These are phyloP conservation scores for Tetrapedia diversipes DNA, from an alignment of 2,888 invertebrate species.

Conservation along the genomic window DNA sequence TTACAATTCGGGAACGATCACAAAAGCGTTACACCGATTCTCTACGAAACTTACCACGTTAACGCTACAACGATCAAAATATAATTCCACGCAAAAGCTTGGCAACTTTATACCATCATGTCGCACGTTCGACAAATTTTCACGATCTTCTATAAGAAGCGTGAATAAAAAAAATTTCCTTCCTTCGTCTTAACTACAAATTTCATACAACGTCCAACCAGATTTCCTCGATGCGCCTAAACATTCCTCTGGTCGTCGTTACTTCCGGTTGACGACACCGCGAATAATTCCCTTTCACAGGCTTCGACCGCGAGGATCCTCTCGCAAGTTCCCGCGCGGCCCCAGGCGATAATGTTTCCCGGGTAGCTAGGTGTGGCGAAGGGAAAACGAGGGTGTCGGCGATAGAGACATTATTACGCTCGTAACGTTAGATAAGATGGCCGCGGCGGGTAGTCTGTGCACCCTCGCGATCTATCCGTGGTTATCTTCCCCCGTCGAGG, in stretches of 20 bases:
- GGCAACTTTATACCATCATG: too few species aligned
- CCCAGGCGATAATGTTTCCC: slow-evolving; percentile 13
- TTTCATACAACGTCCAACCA: too few species aligned
- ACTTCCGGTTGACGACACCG: not conserved
- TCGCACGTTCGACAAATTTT: too few species aligned
- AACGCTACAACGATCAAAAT: too few species aligned
- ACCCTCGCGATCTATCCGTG: not conserved
- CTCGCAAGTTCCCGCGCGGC: slow-evolving; percentile 24
- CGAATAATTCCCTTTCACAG: slow-evolving; percentile 23
- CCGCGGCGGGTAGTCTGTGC: too few species aligned
- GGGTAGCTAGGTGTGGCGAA: slow-evolving; percentile 16
- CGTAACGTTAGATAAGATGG: slow-evolving; percentile 72
- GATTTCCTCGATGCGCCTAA: too few species aligned
- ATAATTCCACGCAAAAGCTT: too few species aligned
- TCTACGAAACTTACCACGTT: too few species aligned
- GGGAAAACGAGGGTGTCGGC: not conserved
- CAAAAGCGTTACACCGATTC: not conserved
- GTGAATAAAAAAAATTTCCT: too few species aligned
- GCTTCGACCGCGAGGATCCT: slow-evolving; percentile 18
- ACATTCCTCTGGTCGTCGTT: not conserved
- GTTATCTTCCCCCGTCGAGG: not conserved
- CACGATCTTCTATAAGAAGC: too few species aligned
- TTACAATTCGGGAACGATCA: not conserved
- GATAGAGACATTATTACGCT: slow-evolving; percentile 74
- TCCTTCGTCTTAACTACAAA: too few species aligned